Conservation (phyloP, 1,140 invertebrate species). For the Spodoptera frugiperda region DNA sequence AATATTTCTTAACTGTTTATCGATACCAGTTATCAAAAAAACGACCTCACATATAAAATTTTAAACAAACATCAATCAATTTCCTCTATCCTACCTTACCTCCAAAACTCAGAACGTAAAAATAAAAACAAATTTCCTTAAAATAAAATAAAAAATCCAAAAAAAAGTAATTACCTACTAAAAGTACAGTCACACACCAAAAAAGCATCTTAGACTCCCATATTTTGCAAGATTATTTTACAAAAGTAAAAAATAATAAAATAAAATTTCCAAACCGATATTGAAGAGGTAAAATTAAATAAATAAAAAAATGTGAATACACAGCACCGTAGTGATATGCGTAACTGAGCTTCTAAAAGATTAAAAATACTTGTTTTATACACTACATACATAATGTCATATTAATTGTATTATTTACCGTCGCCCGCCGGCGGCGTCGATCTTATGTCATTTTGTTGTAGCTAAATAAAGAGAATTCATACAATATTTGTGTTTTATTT, state of each 20-base stretch:
- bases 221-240: neutral
- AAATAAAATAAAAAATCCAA: too few relatives aligned
- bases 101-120: too few relatives aligned
- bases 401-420: constrained; percentile 73
- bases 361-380: constrained; percentile 79
- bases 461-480: constrained; percentile 81
- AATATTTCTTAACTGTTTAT: neutral
- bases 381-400: constrained; percentile 67
- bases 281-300: constrained; percentile 63
- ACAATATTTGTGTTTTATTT: constrained; percentile 68
- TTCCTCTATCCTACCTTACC: too few relatives aligned
- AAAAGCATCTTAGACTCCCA: neutral
- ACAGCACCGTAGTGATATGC: constrained; percentile 83
- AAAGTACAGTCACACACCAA: neutral
- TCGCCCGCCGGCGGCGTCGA: constrained; percentile 60
- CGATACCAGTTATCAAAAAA: neutral
- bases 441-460: constrained; percentile 81
- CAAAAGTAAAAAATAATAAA: neutral
- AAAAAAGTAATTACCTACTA: neutral
- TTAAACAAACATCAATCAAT: too few relatives aligned
- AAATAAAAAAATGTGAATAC: constrained; percentile 68
- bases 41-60: too few relatives aligned
- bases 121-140: too few relatives aligned
- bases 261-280: constrained; percentile 71
- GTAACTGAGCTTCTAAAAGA: constrained; percentile 81